phyloP scores from a whole-genome alignment of 2,888 invertebrate genomes.

The Cetonia aurata region DNA sequence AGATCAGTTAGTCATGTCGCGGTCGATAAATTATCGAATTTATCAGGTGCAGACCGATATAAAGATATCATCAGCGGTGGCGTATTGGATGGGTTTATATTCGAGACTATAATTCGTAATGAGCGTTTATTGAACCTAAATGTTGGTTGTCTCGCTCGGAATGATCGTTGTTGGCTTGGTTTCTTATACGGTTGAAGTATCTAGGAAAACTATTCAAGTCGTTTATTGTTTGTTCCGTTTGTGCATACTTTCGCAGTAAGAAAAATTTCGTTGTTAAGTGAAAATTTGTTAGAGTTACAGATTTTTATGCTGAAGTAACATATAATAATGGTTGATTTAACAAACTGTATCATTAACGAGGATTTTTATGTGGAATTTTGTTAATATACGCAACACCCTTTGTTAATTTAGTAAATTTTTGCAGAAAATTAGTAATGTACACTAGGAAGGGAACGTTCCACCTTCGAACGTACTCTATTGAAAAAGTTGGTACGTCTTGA shows the following conservation, averaged over 20 bases:
- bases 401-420: too few relatives aligned
- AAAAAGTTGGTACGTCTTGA: too few relatives aligned
- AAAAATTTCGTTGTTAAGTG: too few relatives aligned
- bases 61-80: slow-evolving; percentile 49
- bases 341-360: too few relatives aligned
- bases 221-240: not conserved
- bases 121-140: slow-evolving; percentile 33
- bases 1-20: slow-evolving; percentile 40
- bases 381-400: too few relatives aligned
- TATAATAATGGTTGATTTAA: too few relatives aligned
- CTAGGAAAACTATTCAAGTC: not conserved
- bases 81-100: slow-evolving; percentile 36
- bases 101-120: slow-evolving; percentile 35
- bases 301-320: not conserved
- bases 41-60: slow-evolving; percentile 50
- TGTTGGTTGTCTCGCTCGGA: not conserved
- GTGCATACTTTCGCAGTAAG: not conserved
- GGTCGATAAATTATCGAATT: slow-evolving; percentile 49
- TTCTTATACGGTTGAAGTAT: not conserved
- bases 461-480: too few relatives aligned
- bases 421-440: too few relatives aligned
- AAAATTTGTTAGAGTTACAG: not conserved
- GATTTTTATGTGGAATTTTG: too few relatives aligned
- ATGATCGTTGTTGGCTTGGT: not conserved
- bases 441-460: too few relatives aligned